Conservation (phyloP, 1,140 invertebrate species). For the Chrysopa pallens region DNA sequence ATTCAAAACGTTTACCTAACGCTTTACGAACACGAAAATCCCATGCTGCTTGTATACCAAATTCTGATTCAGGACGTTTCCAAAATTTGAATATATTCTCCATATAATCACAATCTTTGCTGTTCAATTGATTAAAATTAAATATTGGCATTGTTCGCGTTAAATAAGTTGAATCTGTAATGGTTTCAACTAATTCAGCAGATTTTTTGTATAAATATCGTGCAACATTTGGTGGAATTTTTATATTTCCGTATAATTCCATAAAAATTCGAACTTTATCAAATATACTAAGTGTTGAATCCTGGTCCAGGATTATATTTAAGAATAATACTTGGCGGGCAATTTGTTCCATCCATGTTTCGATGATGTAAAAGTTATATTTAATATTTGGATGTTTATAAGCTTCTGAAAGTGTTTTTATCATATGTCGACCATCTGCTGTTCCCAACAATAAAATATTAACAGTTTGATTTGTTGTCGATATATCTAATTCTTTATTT, state of each 20-base stretch:
- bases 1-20: slow-evolving; percentile 58
- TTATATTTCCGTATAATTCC: slow-evolving; percentile 61
- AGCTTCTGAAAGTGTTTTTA: slow-evolving; percentile 48
- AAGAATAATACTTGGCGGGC: slow-evolving; percentile 59
- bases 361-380: slow-evolving; percentile 48
- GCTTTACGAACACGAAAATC: slow-evolving; percentile 41
- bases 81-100: slow-evolving; percentile 68
- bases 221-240: slow-evolving; percentile 55
- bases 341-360: slow-evolving; percentile 54
- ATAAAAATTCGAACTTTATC: slow-evolving; percentile 56
- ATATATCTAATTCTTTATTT: slow-evolving; percentile 27
- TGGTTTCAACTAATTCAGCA: slow-evolving; percentile 31
- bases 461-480: slow-evolving; percentile 22
- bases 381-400: slow-evolving; percentile 33
- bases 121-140: slow-evolving; percentile 43
- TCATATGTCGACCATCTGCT: slow-evolving; percentile 47
- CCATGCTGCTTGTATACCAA: slow-evolving; percentile 54
- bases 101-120: slow-evolving; percentile 62
- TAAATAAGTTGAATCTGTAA: slow-evolving; percentile 47
- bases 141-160: slow-evolving; percentile 39
- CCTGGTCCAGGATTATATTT: slow-evolving; percentile 43
- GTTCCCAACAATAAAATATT: slow-evolving; percentile 54
- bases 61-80: slow-evolving; percentile 35
- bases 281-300: slow-evolving; percentile 41
- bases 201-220: slow-evolving; percentile 50